Conservation (phyloP, 2,888 invertebrate species). For the Netelia melanura region DNA sequence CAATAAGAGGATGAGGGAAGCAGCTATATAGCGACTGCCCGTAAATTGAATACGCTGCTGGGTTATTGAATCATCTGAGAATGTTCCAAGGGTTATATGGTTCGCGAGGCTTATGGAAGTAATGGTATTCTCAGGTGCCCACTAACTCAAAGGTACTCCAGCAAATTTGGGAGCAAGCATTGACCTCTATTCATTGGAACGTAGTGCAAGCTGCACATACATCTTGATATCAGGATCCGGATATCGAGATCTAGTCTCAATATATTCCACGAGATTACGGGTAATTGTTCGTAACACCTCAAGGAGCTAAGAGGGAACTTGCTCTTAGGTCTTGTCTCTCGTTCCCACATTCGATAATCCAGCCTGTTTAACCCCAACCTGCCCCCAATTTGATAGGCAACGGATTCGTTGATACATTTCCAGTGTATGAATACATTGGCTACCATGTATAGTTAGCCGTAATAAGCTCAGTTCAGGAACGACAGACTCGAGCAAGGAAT, state of each 20-base stretch:
- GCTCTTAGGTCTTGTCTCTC: not conserved
- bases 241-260: conserved; percentile 53
- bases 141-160: not conserved
- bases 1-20: not conserved
- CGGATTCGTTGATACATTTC: conserved; percentile 33
- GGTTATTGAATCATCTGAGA: not conserved
- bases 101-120: not conserved
- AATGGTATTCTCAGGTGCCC: not conserved
- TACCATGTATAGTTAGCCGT: not conserved
- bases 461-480: conserved; percentile 9
- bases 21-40: not conserved
- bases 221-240: conserved; percentile 50
- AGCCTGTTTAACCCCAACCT: conserved; percentile 2
- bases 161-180: conserved; percentile 12
- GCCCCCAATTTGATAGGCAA: conserved; percentile 32
- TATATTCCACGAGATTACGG: conserved; percentile 64
- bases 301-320: conserved; percentile 6
- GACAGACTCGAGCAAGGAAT: not conserved
- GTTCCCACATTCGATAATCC: conserved; percentile 17
- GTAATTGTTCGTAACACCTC: conserved; percentile 65
- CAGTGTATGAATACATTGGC: conserved; percentile 2
- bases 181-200: conserved; percentile 32
- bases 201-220: conserved; percentile 2
- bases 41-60: not conserved
- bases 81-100: not conserved